Percentiles rank a stretch among this genome's conserved stretches.
Evolutionary conservation across 1,140 invertebrate genomes (phyloP).

Genomic region (Popillia japonica): DNA sequence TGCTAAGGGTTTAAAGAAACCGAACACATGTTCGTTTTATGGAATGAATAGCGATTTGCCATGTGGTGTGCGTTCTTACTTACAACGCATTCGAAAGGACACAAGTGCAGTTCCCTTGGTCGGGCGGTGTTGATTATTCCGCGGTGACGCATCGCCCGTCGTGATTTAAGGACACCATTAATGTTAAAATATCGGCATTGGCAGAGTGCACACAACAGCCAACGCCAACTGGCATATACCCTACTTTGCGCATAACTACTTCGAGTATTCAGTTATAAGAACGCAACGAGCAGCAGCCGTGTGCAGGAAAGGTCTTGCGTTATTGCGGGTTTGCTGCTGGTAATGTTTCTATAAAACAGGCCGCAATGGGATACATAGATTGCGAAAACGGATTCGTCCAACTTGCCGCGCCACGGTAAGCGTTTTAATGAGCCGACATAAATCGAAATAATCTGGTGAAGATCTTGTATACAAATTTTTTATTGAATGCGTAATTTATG

Average conservation of each 20-base stretch:
- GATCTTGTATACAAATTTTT: constrained; percentile 15
- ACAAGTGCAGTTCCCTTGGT: background rate
- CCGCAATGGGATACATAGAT: background rate
- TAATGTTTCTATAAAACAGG: constrained; percentile 2
- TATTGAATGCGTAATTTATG: constrained; percentile 19
- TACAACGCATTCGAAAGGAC: background rate
- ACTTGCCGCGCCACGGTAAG: background rate
- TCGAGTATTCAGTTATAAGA: too few relatives aligned
- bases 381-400: constrained; percentile 5
- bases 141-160: background rate
- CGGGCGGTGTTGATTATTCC: constrained; percentile 4
- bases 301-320: background rate
- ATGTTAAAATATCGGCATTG: constrained; percentile 30
- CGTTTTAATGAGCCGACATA: constrained; percentile 14
- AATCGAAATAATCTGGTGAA: constrained; percentile 7
- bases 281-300: background rate
- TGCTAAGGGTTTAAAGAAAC: constrained; percentile 14
- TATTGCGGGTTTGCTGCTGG: background rate
- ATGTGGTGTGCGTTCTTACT: background rate
- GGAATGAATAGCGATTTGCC: background rate
- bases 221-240: background rate
- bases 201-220: background rate
- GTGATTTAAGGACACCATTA: constrained; percentile 32
- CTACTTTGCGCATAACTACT: too few relatives aligned
- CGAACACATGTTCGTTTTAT: constrained; percentile 14